Evolutionary conservation across 2,888 invertebrate species (phyloP).

Genomic region (Emmelina monodactyla): DNA sequence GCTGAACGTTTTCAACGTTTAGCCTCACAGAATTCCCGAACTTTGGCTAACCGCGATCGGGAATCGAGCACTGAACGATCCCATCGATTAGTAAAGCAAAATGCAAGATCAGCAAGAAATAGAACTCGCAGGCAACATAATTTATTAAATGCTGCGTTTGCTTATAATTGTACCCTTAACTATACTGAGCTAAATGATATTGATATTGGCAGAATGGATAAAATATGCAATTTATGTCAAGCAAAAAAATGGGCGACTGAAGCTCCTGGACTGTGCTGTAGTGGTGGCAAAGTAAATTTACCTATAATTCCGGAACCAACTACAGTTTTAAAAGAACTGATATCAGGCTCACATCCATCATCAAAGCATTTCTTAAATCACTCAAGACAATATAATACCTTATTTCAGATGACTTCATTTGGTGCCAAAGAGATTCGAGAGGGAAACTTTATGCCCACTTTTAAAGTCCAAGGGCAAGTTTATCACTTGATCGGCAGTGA

Average conservation of each 20-base stretch:
- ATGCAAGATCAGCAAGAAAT: constrained; percentile 3
- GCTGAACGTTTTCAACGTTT: constrained; percentile 4
- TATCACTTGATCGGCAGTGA: constrained; percentile 17
- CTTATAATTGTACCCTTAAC: constrained; percentile 2
- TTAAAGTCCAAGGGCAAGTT: constrained; percentile 17
- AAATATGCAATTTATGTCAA: constrained; percentile 7
- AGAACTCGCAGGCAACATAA: constrained; percentile 3
- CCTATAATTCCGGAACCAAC: constrained; percentile 9
- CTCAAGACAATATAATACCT: constrained; percentile 14
- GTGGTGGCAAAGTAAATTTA: constrained; percentile 12
- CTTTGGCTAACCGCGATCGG: constrained; percentile 5
- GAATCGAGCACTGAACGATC: constrained; percentile 6
- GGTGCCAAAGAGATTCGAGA: constrained; percentile 14
- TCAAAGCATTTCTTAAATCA: constrained; percentile 16
- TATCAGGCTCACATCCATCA: constrained; percentile 9
- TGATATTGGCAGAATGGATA: constrained; percentile 6
- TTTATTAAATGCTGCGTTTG: constrained; percentile 1
- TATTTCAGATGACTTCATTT: constrained; percentile 19
- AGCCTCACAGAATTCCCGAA: constrained; percentile 4
- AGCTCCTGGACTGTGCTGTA: constrained; percentile 13
- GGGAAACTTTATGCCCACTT: constrained; percentile 19
- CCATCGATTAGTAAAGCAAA: constrained; percentile 1
- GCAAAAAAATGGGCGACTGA: constrained; percentile 12
- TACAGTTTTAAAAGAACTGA: constrained; percentile 9
- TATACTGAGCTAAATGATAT: constrained; percentile 1